Conservation (phyloP, 2,797 vertebrate genomes). For the Mallotus villosus region DNA sequence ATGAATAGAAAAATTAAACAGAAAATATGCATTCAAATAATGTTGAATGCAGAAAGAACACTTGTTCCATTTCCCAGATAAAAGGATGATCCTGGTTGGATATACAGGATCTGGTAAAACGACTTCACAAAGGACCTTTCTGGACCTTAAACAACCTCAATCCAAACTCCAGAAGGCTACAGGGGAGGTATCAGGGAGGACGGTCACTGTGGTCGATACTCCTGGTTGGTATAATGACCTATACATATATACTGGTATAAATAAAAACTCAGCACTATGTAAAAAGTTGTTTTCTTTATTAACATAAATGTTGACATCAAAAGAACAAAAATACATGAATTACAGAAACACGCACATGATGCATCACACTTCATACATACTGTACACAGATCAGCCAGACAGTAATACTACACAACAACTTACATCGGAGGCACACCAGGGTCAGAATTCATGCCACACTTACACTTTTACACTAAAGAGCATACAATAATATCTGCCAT, state of each 20-base stretch:
- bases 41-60: slow-evolving; percentile 30
- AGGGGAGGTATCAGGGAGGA: background rate
- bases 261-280: too few relatives aligned
- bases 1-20: too few relatives aligned
- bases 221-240: background rate
- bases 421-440: slow-evolving; percentile 69
- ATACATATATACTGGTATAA: background rate
- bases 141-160: background rate
- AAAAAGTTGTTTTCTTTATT: slow-evolving; percentile 70
- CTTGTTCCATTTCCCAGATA: too few relatives aligned
- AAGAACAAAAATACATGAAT: slow-evolving; percentile 54
- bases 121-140: background rate
- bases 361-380: slow-evolving; percentile 66
- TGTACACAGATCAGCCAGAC: slow-evolving; percentile 60
- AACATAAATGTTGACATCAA: slow-evolving; percentile 62
- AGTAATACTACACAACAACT: slow-evolving; percentile 44
- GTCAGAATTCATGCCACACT: slow-evolving; percentile 71
- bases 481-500: slow-evolving; percentile 54
- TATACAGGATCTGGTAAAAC: background rate
- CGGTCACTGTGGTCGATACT: slow-evolving; percentile 1
- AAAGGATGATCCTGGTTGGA: background rate
- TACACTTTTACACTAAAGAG: slow-evolving; percentile 62
- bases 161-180: background rate
- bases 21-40: too few relatives aligned
- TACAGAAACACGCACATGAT: slow-evolving; percentile 63